These are phyloP conservation scores for Rattus rattus DNA, from an alignment of 2,113 vertebrate genomes.

Conservation along the genomic window DNA sequence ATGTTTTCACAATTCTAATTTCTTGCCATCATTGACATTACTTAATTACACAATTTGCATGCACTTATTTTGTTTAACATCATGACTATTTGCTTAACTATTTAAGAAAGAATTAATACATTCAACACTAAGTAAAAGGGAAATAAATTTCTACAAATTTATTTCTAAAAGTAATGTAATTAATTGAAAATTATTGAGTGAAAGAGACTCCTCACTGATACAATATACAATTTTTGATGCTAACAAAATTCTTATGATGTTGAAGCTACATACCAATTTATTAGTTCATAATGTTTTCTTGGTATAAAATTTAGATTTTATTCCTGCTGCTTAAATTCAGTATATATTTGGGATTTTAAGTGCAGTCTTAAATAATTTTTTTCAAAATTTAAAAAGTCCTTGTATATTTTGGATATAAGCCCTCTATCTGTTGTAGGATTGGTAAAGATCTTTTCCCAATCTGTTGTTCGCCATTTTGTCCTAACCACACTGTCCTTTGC, in stretches of 20 bases:
- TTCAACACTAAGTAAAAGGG: background rate
- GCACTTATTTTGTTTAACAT: background rate
- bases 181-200: background rate
- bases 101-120: background rate
- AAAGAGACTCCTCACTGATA: background rate
- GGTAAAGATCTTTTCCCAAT: too few relatives aligned
- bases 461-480: too few relatives aligned
- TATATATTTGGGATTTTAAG: background rate
- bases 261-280: background rate
- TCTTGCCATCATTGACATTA: background rate
- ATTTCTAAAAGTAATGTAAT: background rate
- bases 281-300: background rate
- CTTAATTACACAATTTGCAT: background rate
- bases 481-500: too few relatives aligned
- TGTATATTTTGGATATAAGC: too few relatives aligned
- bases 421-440: too few relatives aligned
- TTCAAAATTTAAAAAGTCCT: background rate
- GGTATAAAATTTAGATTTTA: background rate
- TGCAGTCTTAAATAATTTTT: background rate
- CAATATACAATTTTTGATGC: background rate
- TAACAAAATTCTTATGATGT: background rate
- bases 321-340: background rate
- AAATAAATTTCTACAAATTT: background rate
- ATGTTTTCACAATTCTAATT: background rate
- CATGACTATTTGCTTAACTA: too few relatives aligned